Base-by-base conservation (phyloP, 2,888 invertebrate species). In the Anaspis maculata region DNA sequence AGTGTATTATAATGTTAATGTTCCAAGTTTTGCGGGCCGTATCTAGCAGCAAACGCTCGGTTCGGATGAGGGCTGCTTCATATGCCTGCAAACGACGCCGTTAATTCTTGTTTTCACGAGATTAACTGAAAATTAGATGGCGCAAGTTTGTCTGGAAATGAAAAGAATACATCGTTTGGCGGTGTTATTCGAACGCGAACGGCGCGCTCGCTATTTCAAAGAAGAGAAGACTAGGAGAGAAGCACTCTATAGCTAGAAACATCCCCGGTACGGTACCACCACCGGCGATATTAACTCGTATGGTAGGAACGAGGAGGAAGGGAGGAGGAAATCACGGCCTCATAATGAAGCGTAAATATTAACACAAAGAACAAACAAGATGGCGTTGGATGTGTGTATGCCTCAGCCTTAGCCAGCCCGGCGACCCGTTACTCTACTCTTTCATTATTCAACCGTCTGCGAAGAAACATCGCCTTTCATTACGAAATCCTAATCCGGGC, bases 41-140 rank as follows among this genome's bases (percentile, higher is more conserved):
- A 54, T 56, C 57, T 52, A 51, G 41, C 51, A 29, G 31, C 27
- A 39, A 41, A 27, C 44, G 48, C 51, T 44, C 48, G 51, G 50
- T 50, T 53, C 53, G 53, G 54, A 46, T 49, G 52, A 49, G 48
- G 54, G 48, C 51, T 51, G 61, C 57, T 61, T 63, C 62, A 62
- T 62, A 62, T 62, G 64, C 62, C 62, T 57, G 63, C 57, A 62
- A 64, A 66, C 62, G 62, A 61, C 63, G 62, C 60, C 64, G 63
- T 64, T 64, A 64, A 62, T 66, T 66, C 64, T 64, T 63, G 63
- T 66, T 64, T 64, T 60, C 58, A 53, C 52, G 62, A 64, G 66
- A 64, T 66, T 66, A 66, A 66, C 64, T 62, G 62, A 61, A 64
- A 64, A 66, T 66, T 66, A 66, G 64, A 64, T 64, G 64, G 63